phyloP scores from a whole-genome alignment of 2,888 invertebrate genomes.

The Gandaritis pyraliata region DNA sequence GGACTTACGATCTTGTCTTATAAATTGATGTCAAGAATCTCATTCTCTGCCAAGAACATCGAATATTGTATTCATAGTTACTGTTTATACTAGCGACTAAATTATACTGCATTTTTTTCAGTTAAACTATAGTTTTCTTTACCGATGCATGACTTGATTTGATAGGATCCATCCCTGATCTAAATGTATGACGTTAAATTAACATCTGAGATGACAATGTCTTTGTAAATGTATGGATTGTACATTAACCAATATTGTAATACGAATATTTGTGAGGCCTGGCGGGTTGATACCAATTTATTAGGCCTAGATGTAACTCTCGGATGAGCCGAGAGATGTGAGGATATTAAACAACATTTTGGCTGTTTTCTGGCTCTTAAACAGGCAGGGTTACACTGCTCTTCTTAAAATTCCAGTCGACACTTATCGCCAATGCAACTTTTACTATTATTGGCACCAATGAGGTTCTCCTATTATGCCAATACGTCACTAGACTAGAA shows the following conservation, averaged over 20 bases:
- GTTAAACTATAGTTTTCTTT: constrained; percentile 41
- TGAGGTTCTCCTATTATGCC: constrained; percentile 37
- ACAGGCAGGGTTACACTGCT: constrained; percentile 18
- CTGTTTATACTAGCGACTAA: constrained; percentile 42
- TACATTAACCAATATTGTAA: constrained; percentile 13
- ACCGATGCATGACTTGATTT: constrained; percentile 33
- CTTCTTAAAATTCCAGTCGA: constrained; percentile 32
- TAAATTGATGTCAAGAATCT: constrained; percentile 47
- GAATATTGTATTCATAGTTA: constrained; percentile 43
- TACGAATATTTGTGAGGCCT: constrained; percentile 24
- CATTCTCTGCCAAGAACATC: constrained; percentile 44
- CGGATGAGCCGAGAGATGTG: constrained; percentile 23
- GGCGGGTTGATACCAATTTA: constrained; percentile 30
- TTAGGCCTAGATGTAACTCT: constrained; percentile 28
- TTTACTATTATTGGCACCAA: constrained; percentile 33
- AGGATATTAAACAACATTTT: constrained; percentile 20
- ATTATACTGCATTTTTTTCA: constrained; percentile 43
- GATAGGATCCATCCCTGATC: constrained; percentile 18
- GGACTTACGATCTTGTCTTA: constrained; percentile 46
- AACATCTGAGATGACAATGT: constrained; percentile 14
- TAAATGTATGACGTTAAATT: constrained; percentile 12
- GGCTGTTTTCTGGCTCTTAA: constrained; percentile 29
- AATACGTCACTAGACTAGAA: constrained; percentile 35
- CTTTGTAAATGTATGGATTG: constrained; percentile 8
- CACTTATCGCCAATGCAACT: constrained; percentile 27